Evolutionary conservation across 2,797 vertebrate species (phyloP).

Genomic region (Thalassophryne amazonica): DNA sequence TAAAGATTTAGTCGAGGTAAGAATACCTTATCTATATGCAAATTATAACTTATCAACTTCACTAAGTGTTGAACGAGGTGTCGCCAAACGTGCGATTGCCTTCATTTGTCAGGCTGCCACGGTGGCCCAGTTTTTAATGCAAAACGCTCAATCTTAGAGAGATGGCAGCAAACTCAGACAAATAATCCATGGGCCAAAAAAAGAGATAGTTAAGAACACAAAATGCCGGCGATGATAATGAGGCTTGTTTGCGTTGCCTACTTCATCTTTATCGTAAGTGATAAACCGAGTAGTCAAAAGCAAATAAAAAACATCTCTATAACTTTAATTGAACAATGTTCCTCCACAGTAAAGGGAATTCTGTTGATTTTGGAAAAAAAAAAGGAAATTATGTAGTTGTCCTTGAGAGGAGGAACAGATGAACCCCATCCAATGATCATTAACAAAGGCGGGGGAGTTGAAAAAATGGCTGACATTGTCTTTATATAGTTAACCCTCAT

Average conservation of each 20-base stretch:
- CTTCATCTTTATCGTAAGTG: slow-evolving; percentile 58
- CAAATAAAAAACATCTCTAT: slow-evolving; percentile 48
- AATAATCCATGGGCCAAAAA: slow-evolving; percentile 44
- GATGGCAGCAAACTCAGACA: slow-evolving; percentile 66
- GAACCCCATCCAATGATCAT: slow-evolving; percentile 1
- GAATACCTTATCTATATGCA: slow-evolving; percentile 83
- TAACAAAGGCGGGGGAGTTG: slow-evolving; percentile 7
- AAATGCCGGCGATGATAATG: slow-evolving; percentile 51
- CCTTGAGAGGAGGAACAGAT: slow-evolving; percentile 30
- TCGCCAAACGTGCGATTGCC: slow-evolving; percentile 70
- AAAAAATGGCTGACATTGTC: slow-evolving; percentile 43
- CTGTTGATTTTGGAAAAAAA: slow-evolving; percentile 17
- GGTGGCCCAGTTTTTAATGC: slow-evolving; percentile 67
- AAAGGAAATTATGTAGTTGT: slow-evolving; percentile 11
- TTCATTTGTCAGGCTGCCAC: slow-evolving; percentile 75
- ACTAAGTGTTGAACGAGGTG: slow-evolving; percentile 75
- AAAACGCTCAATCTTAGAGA: slow-evolving; percentile 65
- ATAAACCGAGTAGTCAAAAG: slow-evolving; percentile 56
- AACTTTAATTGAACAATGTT: slow-evolving; percentile 64
- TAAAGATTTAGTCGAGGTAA: slow-evolving; percentile 73
- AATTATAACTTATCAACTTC: slow-evolving; percentile 79
- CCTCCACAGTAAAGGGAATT: slow-evolving; percentile 8
- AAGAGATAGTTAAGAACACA: slow-evolving; percentile 46
- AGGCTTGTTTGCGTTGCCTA: slow-evolving; percentile 46
- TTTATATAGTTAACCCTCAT: slow-evolving; percentile 34